Percentiles rank a stretch among this genome's conserved stretches.
These are phyloP conservation scores for Dioctria rufipes DNA, from an alignment of 2,888 invertebrate species.

Conservation along the genomic window DNA sequence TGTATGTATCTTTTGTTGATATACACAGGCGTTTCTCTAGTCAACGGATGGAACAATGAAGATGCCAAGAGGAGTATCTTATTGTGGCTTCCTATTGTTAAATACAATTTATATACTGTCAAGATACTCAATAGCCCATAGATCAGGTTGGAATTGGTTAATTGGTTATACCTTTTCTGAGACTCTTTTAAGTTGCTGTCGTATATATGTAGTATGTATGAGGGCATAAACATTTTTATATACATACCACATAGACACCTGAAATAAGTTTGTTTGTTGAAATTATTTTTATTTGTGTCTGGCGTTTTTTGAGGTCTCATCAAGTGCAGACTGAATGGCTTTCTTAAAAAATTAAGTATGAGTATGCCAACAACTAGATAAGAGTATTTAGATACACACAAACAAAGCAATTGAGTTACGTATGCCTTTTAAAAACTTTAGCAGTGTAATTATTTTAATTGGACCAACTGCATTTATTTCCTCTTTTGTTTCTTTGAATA, in stretches of 20 bases:
- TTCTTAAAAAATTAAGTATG: not conserved
- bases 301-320: not conserved
- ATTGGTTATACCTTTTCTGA: constrained; percentile 31
- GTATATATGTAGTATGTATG: no score
- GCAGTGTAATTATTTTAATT: no score
- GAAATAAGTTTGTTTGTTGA: not conserved
- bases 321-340: constrained; percentile 6
- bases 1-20: constrained; percentile 5
- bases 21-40: constrained; percentile 31
- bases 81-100: constrained; percentile 47
- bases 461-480: no score
- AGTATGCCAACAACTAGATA: no score
- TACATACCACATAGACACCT: not conserved
- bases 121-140: constrained; percentile 42
- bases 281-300: not conserved
- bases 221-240: not conserved
- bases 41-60: constrained; percentile 42
- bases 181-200: constrained; percentile 1
- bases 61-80: constrained; percentile 45
- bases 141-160: constrained; percentile 51
- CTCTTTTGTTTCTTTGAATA: no score
- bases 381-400: no score
- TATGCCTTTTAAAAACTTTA: no score
- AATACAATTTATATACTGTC: constrained; percentile 47
- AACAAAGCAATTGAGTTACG: no score